Percentiles rank a stretch among this genome's conserved stretches.
Evolutionary conservation across 30 jellyfish, hydroid and myxozoan species (phyloP).

Genomic region (Pseudorhiza aurosa): DNA sequence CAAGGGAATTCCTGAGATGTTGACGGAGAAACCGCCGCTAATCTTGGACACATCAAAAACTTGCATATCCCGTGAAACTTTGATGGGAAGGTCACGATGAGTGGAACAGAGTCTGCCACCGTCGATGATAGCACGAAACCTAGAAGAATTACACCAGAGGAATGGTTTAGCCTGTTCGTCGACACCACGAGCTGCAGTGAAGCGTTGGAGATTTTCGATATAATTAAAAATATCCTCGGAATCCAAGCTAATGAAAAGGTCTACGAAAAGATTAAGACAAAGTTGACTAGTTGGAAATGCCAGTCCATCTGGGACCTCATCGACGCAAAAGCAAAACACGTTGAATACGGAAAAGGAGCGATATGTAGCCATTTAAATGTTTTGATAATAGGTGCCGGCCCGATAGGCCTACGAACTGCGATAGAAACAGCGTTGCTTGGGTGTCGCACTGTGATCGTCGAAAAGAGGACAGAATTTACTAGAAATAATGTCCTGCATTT

Average conservation of each 20-base stretch:
- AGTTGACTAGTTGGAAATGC: slow-evolving; percentile 87
- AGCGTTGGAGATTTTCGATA: slow-evolving; percentile 49
- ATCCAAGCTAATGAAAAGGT: slow-evolving; percentile 49
- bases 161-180: slow-evolving; percentile 60
- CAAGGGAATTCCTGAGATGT: not conserved
- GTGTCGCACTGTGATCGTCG: slow-evolving; percentile 85
- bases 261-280: slow-evolving; percentile 65
- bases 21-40: not conserved
- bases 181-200: slow-evolving; percentile 78
- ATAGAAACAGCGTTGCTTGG: slow-evolving; percentile 89
- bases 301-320: slow-evolving; percentile 94
- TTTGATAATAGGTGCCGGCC: slow-evolving; percentile 91
- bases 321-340: slow-evolving; percentile 76
- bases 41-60: not conserved
- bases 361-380: slow-evolving; percentile 66
- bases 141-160: slow-evolving; percentile 71
- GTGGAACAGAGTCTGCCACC: not conserved
- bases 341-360: slow-evolving; percentile 82
- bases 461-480: slow-evolving; percentile 76
- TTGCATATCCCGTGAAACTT: not conserved
- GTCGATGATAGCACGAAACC: not conserved
- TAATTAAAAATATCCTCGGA: slow-evolving; percentile 25
- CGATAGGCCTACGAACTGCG: slow-evolving; percentile 94
- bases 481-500: slow-evolving; percentile 89
- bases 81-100: not conserved